These are phyloP conservation scores for Coregonus sp. DNA, from an alignment of 2,797 vertebrate genomes.

Conservation along the genomic window DNA sequence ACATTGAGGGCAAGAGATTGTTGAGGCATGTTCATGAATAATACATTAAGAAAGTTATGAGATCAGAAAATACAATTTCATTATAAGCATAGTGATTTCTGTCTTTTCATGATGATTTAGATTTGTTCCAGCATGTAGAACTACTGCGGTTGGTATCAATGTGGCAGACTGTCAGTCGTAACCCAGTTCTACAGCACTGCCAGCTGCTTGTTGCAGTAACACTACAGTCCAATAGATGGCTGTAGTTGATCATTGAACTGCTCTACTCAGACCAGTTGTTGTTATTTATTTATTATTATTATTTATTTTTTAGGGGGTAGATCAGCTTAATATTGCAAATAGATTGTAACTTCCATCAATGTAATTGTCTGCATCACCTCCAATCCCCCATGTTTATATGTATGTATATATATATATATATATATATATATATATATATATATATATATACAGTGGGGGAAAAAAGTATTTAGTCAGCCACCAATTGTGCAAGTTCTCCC, in stretches of 20 bases:
- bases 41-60: neutral
- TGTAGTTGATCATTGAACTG: neutral
- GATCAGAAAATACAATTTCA: neutral
- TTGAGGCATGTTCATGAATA: neutral
- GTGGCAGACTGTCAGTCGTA: neutral
- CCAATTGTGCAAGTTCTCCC: no score
- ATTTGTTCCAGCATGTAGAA: neutral
- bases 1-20: neutral
- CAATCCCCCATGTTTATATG: no score
- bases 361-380: no score
- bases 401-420: no score
- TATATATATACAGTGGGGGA: no score
- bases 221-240: slow-evolving; percentile 56
- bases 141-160: neutral
- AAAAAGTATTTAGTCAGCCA: no score
- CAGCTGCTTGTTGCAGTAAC: slow-evolving; percentile 8
- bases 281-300: no score
- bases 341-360: no score
- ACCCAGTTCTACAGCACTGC: slow-evolving; percentile 57
- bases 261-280: neutral
- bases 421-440: no score
- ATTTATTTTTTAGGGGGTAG: no score
- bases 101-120: neutral
- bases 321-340: no score
- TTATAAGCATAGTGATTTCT: neutral